Conservation (phyloP, 2,888 invertebrate genomes). For the Drosophila koepferae region DNA sequence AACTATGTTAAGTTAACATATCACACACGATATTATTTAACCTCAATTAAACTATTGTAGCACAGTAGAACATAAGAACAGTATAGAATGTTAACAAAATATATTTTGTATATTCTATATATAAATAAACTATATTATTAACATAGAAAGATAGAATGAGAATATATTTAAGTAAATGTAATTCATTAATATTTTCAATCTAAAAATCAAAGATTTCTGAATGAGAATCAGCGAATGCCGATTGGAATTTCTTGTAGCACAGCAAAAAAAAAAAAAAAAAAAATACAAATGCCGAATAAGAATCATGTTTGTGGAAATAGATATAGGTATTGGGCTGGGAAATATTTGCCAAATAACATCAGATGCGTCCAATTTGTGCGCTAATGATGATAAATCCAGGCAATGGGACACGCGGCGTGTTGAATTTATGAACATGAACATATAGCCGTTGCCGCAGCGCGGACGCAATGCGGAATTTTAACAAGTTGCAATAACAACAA, state of each 20-base stretch:
- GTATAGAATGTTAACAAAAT: too few species aligned
- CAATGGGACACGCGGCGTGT: constrained; percentile 47
- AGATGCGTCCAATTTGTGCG: constrained; percentile 24
- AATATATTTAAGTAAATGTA: neutral
- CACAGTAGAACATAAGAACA: too few species aligned
- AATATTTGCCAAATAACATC: constrained; percentile 10
- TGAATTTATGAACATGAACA: constrained; percentile 72
- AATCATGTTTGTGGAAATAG: constrained; percentile 18
- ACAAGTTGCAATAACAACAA: constrained; percentile 76
- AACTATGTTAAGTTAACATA: too few species aligned
- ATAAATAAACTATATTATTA: too few species aligned
- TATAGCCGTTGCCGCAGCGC: constrained; percentile 35
- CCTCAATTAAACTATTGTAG: too few species aligned
- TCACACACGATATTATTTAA: too few species aligned
- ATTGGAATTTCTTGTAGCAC: neutral
- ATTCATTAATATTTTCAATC: neutral
- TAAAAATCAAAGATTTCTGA: neutral
- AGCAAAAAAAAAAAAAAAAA: neutral
- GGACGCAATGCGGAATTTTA: constrained; percentile 71
- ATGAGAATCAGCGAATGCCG: neutral
- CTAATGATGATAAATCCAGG: constrained; percentile 37
- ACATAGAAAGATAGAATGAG: too few species aligned
- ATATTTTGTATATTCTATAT: too few species aligned
- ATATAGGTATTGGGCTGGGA: constrained; percentile 4
- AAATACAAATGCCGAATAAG: neutral